phyloP scores from a whole-genome alignment of 2,113 vertebrate species.

The Callithrix jacchus region DNA sequence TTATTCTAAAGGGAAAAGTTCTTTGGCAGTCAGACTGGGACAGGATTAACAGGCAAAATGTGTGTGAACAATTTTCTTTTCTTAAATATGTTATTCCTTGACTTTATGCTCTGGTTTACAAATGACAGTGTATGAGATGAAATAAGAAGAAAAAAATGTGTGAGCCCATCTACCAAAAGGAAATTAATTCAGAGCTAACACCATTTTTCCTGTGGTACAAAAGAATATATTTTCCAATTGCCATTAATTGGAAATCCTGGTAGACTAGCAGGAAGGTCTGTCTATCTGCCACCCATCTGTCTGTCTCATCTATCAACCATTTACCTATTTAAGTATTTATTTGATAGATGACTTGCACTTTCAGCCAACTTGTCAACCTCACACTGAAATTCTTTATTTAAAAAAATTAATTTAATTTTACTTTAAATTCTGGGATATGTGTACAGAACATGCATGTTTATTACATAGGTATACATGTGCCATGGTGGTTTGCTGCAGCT shows the following conservation, averaged over 20 bases:
- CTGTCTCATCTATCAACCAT: background rate
- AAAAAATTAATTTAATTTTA: no score
- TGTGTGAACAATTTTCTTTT: background rate
- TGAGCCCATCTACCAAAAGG: background rate
- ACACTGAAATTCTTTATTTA: background rate
- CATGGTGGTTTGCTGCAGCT: no score
- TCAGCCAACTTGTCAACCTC: background rate
- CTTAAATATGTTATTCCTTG: background rate
- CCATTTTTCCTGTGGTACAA: background rate
- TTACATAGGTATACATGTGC: no score
- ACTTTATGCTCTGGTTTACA: background rate
- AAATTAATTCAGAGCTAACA: slow-evolving; percentile 13
- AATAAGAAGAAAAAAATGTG: background rate
- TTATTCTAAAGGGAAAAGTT: background rate
- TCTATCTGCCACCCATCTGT: background rate
- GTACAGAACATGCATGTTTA: no score
- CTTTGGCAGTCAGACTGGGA: background rate
- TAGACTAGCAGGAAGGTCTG: background rate
- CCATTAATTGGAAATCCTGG: background rate
- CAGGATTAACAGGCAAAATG: background rate
- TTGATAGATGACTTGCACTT: background rate
- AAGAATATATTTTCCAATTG: background rate
- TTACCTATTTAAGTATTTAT: background rate
- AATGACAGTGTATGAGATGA: background rate
- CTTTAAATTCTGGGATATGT: no score